phyloP scores from a whole-genome alignment of 1,140 invertebrate genomes.

The Tribolium castaneum region DNA sequence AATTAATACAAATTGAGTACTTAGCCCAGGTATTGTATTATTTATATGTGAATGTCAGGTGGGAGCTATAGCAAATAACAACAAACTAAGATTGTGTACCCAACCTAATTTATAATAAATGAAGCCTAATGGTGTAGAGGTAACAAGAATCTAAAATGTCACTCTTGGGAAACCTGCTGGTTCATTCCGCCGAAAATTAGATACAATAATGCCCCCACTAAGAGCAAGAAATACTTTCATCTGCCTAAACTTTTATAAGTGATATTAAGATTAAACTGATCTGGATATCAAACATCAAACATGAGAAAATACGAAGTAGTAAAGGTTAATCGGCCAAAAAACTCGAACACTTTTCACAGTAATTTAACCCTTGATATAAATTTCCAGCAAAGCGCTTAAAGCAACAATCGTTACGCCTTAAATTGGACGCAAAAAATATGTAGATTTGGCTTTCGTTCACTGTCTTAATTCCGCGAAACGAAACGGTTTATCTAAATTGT shows the following conservation, averaged over 20 bases:
- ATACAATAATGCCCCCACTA: not conserved
- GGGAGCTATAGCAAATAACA: not conserved
- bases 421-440: not conserved
- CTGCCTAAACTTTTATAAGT: not conserved
- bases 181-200: not conserved
- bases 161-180: not conserved
- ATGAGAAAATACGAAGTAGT: not conserved
- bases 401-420: not conserved
- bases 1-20: not conserved
- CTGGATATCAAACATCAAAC: no score
- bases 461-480: not conserved
- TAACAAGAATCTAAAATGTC: slow-evolving; percentile 27
- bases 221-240: not conserved
- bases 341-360: not conserved
- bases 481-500: not conserved
- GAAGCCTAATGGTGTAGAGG: slow-evolving; percentile 15
- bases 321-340: not conserved
- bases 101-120: slow-evolving; percentile 7
- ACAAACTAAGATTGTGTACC: slow-evolving; percentile 8
- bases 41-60: not conserved
- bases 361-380: not conserved
- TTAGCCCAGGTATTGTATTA: not conserved
- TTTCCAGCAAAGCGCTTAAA: not conserved
- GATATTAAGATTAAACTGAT: no score
- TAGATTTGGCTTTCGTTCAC: not conserved